Evolutionary conservation across 2,113 vertebrate species (phyloP).

Genomic region (Lagopus muta): DNA sequence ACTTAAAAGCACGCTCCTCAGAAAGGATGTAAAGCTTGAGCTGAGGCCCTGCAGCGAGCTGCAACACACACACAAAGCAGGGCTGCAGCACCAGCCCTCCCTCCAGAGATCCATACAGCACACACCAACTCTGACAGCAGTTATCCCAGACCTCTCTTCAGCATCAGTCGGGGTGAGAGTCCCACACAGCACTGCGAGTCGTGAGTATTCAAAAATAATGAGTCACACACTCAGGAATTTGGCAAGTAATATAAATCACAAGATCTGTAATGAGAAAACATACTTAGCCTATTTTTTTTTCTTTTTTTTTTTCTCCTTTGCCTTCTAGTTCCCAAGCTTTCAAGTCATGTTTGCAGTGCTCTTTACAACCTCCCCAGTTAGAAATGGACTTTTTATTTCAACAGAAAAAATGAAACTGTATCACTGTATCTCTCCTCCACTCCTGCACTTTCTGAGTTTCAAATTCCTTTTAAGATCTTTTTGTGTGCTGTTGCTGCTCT

Average conservation of each 20-base stretch:
- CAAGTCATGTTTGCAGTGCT: background rate
- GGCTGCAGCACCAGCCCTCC: too few relatives aligned
- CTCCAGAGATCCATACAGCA: background rate
- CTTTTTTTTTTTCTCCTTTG: background rate
- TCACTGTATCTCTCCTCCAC: background rate
- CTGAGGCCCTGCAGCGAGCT: background rate
- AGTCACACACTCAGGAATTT: background rate
- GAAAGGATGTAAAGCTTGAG: fast-evolving
- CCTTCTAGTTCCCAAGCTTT: background rate
- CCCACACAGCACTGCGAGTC: background rate
- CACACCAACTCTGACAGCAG: background rate
- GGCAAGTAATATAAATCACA: background rate
- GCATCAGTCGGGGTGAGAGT: background rate
- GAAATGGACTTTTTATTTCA: background rate
- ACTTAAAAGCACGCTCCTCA: background rate
- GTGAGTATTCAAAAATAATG: background rate
- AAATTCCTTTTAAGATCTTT: background rate
- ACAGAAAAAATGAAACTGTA: background rate
- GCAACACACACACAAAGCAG: background rate
- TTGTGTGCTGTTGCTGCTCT: background rate
- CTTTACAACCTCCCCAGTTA: background rate
- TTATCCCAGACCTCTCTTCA: fast-evolving
- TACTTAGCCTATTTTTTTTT: background rate
- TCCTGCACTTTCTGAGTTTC: background rate
- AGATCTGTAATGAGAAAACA: background rate